Percentiles rank a stretch among this genome's conserved stretches.
These are phyloP conservation scores for Drosophila mayaguana DNA, from an alignment of 2,888 invertebrate genomes.

Conservation along the genomic window DNA sequence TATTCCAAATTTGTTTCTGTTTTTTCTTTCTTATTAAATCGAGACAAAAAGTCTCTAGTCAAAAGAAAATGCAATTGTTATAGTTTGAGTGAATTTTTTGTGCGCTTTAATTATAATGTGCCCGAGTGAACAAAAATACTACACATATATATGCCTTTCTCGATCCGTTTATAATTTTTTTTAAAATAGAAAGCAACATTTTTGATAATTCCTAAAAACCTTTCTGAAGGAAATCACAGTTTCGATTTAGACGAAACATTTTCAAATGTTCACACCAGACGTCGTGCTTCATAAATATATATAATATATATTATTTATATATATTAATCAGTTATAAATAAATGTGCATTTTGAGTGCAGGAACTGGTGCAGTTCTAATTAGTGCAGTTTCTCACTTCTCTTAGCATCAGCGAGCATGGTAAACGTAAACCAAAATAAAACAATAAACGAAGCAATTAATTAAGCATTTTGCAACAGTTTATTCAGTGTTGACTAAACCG, in stretches of 20 bases:
- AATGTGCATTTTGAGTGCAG: constrained; percentile 67
- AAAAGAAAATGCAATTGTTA: constrained; percentile 58
- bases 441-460: constrained; percentile 24
- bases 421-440: constrained; percentile 12
- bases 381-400: constrained; percentile 52
- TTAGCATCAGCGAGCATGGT: constrained; percentile 47
- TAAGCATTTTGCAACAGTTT: constrained; percentile 69
- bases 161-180: background rate
- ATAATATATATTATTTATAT: constrained; percentile 29
- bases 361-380: constrained; percentile 72
- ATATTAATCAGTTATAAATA: constrained; percentile 39
- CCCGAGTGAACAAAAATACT: constrained; percentile 42
- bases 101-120: constrained; percentile 66
- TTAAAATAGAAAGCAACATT: constrained; percentile 6
- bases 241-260: constrained; percentile 38
- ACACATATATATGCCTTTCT: background rate
- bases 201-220: constrained; percentile 7
- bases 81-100: constrained; percentile 55
- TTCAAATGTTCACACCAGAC: constrained; percentile 29
- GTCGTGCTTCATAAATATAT: constrained; percentile 62
- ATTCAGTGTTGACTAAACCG: constrained; percentile 69
- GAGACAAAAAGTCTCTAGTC: constrained; percentile 34
- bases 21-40: constrained; percentile 42
- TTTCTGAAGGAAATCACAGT: constrained; percentile 34
- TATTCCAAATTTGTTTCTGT: constrained; percentile 42